Evolutionary conservation across 2,797 vertebrate species (phyloP).

Genomic region (Eutrigla gurnardus): DNA sequence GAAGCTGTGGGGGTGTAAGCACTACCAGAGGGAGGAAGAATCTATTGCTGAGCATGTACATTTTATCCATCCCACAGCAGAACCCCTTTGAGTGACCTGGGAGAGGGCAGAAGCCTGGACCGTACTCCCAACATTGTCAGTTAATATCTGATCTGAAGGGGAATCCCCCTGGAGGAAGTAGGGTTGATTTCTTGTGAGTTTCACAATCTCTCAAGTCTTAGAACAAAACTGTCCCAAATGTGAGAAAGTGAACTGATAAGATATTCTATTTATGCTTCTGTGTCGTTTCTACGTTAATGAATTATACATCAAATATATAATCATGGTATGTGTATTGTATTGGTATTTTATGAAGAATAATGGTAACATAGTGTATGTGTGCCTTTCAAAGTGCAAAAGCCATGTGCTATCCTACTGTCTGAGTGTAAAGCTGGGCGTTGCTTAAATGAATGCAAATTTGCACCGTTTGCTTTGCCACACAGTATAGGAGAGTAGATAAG

Average conservation of each 20-base stretch:
- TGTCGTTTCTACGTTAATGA: background rate
- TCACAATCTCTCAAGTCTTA: background rate
- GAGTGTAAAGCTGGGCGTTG: slow-evolving; percentile 9
- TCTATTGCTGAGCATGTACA: slow-evolving; percentile 45
- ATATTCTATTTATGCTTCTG: background rate
- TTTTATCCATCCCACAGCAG: slow-evolving; percentile 42
- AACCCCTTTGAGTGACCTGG: slow-evolving; percentile 18
- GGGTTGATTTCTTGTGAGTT: slow-evolving; percentile 10
- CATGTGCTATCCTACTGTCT: background rate
- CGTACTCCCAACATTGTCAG: slow-evolving; percentile 26
- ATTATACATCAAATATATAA: background rate
- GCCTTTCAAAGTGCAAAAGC: slow-evolving; percentile 1
- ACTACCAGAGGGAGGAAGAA: slow-evolving; percentile 30
- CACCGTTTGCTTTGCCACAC: slow-evolving; percentile 35
- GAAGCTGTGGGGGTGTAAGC: slow-evolving; percentile 32
- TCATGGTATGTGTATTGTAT: background rate
- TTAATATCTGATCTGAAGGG: slow-evolving; percentile 44
- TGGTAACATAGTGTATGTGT: background rate
- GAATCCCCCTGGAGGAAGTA: slow-evolving; percentile 30
- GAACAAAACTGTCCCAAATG: background rate
- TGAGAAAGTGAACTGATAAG: background rate
- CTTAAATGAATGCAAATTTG: slow-evolving; percentile 47
- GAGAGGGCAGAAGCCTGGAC: slow-evolving; percentile 20
- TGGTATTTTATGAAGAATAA: background rate
- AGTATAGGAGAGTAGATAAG: slow-evolving; percentile 31